phyloP scores from a whole-genome alignment of 2,113 vertebrate species.

The Heterotilapia buettikoferi region DNA sequence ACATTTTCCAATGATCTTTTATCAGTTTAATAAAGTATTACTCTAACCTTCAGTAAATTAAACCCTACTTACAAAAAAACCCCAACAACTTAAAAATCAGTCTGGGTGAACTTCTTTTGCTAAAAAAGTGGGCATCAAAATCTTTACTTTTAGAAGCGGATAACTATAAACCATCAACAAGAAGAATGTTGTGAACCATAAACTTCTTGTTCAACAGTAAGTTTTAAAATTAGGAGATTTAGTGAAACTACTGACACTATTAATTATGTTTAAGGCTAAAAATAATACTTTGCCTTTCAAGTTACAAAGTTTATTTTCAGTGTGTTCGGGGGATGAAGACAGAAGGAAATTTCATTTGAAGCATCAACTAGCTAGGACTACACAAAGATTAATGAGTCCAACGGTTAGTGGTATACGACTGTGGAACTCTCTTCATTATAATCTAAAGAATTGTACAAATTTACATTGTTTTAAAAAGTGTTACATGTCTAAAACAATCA shows the following conservation, averaged over 20 bases:
- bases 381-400: not conserved
- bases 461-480: not conserved
- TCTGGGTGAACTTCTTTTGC: not conserved
- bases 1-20: not conserved
- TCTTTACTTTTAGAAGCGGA: not conserved
- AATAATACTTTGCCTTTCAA: not conserved
- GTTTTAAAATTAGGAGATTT: not conserved
- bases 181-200: not conserved
- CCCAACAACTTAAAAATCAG: not conserved
- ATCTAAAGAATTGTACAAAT: not conserved
- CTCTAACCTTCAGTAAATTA: not conserved
- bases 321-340: fast-evolving
- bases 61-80: not conserved
- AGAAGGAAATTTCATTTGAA: fast-evolving
- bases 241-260: not conserved
- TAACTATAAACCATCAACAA: not conserved
- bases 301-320: not conserved
- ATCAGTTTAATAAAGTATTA: not conserved
- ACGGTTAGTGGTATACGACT: not conserved
- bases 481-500: not conserved
- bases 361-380: not conserved
- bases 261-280: not conserved
- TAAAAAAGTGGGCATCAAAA: not conserved
- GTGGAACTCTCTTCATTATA: not conserved
- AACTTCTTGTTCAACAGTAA: not conserved